Evolutionary conservation across 2,888 invertebrate species (phyloP).

Genomic region (Troides aeacus): DNA sequence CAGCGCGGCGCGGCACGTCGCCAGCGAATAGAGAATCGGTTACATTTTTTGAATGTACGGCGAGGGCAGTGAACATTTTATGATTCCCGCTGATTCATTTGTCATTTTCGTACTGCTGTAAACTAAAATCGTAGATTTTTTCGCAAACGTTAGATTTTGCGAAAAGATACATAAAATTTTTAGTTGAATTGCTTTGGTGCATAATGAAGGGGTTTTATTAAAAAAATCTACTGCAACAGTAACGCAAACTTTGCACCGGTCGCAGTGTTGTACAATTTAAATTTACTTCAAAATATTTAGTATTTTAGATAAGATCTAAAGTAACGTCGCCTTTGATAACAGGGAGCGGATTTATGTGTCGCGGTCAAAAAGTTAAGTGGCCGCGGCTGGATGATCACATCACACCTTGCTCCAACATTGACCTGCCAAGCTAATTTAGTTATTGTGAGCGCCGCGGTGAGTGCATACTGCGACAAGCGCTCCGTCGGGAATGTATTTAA

Average conservation of each 20-base stretch:
- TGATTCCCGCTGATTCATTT: too few species aligned
- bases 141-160: too few species aligned
- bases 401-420: conserved; percentile 6
- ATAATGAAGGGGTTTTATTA: too few species aligned
- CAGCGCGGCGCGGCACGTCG: too few species aligned
- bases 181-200: too few species aligned
- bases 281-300: conserved; percentile 8
- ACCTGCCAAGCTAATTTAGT: neutral
- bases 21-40: too few species aligned
- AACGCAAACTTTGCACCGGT: neutral
- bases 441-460: neutral
- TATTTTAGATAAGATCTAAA: conserved; percentile 14
- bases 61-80: too few species aligned
- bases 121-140: too few species aligned
- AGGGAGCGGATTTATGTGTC: conserved; percentile 23
- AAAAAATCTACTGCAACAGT: too few species aligned
- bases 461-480: neutral
- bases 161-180: too few species aligned
- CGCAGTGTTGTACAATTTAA: conserved; percentile 10
- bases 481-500: neutral
- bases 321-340: conserved; percentile 5
- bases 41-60: too few species aligned
- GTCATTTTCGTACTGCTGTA: too few species aligned
- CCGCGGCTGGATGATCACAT: conserved; percentile 11
- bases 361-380: conserved; percentile 25